phyloP scores from a whole-genome alignment of 2,888 invertebrate species.

The Phlogophora meticulosa region DNA sequence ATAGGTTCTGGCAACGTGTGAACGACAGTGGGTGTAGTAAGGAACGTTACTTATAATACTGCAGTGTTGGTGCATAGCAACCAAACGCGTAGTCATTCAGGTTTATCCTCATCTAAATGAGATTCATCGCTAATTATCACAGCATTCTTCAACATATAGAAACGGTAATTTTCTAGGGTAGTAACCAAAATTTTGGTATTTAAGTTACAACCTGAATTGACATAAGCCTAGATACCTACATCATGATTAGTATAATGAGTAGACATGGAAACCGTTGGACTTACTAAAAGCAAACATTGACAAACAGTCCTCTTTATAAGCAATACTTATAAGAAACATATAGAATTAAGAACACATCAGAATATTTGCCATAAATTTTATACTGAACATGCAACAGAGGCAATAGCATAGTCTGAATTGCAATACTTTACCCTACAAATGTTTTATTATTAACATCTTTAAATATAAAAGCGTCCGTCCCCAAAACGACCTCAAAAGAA shows the following conservation, averaged over 20 bases:
- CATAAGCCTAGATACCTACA: not conserved
- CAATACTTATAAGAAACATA: not conserved
- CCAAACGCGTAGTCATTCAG: not conserved
- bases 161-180: not conserved
- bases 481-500: slow-evolving; percentile 85
- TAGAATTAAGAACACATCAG: not conserved
- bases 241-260: no score
- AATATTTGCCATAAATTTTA: not conserved
- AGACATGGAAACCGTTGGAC: no score
- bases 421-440: slow-evolving; percentile 14
- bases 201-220: not conserved
- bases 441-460: slow-evolving; percentile 29
- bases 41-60: slow-evolving; percentile 11
- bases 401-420: slow-evolving; percentile 12
- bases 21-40: slow-evolving; percentile 41
- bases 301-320: no score
- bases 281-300: no score
- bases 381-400: not conserved
- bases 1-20: slow-evolving; percentile 60
- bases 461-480: slow-evolving; percentile 42
- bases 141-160: no score
- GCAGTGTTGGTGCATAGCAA: slow-evolving; percentile 14
- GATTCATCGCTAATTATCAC: not conserved
- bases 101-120: not conserved
- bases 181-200: not conserved